Percentiles rank a stretch among this genome's conserved stretches.
Evolutionary conservation across 2,888 invertebrate genomes (phyloP).

Genomic region (Zygogramma bicolorata): DNA sequence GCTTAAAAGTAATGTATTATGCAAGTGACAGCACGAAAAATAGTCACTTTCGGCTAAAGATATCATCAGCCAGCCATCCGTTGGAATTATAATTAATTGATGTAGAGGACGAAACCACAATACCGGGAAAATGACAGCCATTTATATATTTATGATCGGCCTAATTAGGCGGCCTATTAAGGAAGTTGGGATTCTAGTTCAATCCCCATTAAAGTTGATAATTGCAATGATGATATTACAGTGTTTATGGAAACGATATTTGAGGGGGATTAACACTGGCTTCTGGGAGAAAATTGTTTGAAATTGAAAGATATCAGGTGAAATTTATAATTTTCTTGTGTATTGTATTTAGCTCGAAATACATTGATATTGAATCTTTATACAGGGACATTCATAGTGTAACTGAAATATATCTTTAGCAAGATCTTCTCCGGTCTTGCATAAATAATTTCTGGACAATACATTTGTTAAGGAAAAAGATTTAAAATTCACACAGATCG

Average conservation of each 20-base stretch:
- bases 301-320: too few species aligned
- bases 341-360: too few species aligned
- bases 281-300: neutral
- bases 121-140: constrained; percentile 32
- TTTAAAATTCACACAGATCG: too few species aligned
- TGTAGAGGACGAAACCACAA: constrained; percentile 28
- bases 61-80: constrained; percentile 14
- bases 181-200: constrained; percentile 23
- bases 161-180: constrained; percentile 23
- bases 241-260: neutral
- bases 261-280: neutral
- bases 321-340: too few species aligned
- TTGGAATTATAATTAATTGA: constrained; percentile 37
- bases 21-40: constrained; percentile 63
- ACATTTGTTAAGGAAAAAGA: too few species aligned
- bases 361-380: too few species aligned
- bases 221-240: neutral
- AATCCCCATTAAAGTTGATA: constrained; percentile 2
- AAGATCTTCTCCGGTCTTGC: too few species aligned
- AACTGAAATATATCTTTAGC: too few species aligned
- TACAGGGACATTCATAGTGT: too few species aligned
- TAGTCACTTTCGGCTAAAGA: constrained; percentile 56
- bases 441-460: too few species aligned
- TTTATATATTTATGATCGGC: constrained; percentile 33
- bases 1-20: constrained; percentile 58